These are phyloP conservation scores for Porphyrio hochstetteri DNA, from an alignment of 2,113 vertebrate species.

Conservation along the genomic window DNA sequence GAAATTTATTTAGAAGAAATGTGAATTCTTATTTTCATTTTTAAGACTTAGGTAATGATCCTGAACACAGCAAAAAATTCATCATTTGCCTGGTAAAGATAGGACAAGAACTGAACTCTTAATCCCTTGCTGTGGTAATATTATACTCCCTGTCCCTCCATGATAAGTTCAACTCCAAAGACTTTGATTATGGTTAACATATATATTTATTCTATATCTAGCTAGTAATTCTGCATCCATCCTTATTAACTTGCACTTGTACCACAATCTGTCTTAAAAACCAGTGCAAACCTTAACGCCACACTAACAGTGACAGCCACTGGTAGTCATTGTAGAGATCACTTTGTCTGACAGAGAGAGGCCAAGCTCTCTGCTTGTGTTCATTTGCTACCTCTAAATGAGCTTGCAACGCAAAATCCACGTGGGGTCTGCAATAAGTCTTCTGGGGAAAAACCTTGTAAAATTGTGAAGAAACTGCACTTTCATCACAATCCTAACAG, in stretches of 20 bases:
- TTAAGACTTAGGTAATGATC: background rate
- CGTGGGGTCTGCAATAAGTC: fast-evolving
- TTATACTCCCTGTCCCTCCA: background rate
- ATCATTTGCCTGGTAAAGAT: background rate
- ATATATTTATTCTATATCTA: background rate
- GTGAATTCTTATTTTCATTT: background rate
- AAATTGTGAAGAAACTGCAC: background rate
- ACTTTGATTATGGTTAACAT: background rate
- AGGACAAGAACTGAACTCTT: background rate
- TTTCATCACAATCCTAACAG: background rate
- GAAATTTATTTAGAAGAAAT: background rate
- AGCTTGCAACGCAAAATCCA: background rate
- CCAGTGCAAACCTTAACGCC: background rate
- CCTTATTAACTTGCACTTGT: background rate
- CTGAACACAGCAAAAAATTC: background rate
- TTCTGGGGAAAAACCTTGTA: background rate
- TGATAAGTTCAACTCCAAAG: background rate
- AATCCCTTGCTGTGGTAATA: background rate
- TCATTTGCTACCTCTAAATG: background rate
- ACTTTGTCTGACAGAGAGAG: background rate
- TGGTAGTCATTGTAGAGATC: background rate
- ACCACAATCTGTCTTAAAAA: background rate
- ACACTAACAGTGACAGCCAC: background rate
- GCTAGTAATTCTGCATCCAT: background rate
- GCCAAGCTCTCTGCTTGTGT: fast-evolving